Evolutionary conservation across 2,113 vertebrate species (phyloP).

Genomic region (Paradisaea rubra): DNA sequence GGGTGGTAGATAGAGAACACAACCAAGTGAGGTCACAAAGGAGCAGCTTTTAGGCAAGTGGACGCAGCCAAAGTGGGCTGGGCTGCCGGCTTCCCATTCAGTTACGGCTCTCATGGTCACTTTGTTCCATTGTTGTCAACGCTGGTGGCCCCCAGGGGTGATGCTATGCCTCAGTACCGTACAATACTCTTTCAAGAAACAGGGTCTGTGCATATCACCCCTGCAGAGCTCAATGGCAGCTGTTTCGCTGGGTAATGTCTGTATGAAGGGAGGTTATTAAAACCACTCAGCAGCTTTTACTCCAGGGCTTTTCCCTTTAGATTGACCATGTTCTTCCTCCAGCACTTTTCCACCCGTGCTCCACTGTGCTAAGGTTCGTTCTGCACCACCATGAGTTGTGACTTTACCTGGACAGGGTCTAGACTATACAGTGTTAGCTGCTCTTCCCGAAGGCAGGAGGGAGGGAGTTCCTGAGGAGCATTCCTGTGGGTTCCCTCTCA

Average conservation of each 20-base stretch:
- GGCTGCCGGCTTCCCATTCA: not conserved
- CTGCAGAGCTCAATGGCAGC: not conserved
- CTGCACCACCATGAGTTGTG: not conserved
- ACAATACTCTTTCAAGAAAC: not conserved
- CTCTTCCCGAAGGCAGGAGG: not conserved
- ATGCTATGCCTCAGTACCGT: not conserved
- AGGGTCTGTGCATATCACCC: accelerated
- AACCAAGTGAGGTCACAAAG: not conserved
- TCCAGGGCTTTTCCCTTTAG: not conserved
- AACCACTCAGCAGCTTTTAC: not conserved
- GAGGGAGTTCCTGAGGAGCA: not conserved
- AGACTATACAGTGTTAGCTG: not conserved
- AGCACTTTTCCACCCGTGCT: not conserved
- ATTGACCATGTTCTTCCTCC: not conserved
- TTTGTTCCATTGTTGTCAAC: constrained; percentile 1
- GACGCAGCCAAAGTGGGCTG: accelerated
- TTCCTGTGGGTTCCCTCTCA: constrained; percentile 19
- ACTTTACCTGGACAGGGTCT: not conserved
- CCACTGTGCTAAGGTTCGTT: not conserved
- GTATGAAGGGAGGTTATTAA: not conserved
- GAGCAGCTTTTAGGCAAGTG: not conserved
- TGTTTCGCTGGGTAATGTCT: not conserved
- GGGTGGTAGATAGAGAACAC: not conserved
- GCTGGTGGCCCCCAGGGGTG: not conserved
- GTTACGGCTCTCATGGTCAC: not conserved